Base-by-base conservation (phyloP, 92 coral and sea anemone species). In the Heliopora coerulea region DNA sequence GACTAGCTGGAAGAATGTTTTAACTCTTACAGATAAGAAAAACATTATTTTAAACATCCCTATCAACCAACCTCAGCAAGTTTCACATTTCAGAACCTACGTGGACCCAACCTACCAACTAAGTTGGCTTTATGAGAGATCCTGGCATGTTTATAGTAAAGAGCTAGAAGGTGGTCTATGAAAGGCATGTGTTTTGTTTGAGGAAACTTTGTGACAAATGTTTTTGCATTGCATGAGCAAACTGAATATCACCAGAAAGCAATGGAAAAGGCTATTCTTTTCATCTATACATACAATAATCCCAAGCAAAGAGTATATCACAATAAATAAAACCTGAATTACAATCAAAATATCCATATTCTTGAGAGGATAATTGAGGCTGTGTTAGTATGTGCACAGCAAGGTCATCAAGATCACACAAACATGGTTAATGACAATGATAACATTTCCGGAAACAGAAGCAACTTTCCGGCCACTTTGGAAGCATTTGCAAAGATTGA, bases 101-200 rank as follows among this genome's bases (percentile, higher is more conserved):
- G 9, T 74, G 66, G 82, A 75, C 42, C 82, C 65, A 56, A 76
- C 48, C 27, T 82, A 74, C 63, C 82, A 82, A 62, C 46, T 76
- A 42, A 74, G 77, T 19, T 82, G 86, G 86, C 75, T 82, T 75
- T 69, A 74, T 31, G 75, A 56, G 72, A 74, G 66, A 42, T 63
- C 28, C 76, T 82, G 86, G 86, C 86, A 63, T 50, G 85, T 81
- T 40, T 74, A 74, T 73, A 82, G 82, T 35, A 80, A 68, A 74
- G 75, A 48, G 41, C 77, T 39, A 50, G 75, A 63, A 68, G 82
- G 86, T 74, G 75, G 82, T 54, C 56, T 75, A 54, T 74, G 85
- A 62, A 62, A 81, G 79, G 74, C 63, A 59, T 82, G 86, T 57
- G 78, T 82, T 41, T 40, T 75, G 86, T 75, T 65, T 3, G 40